Evolutionary conservation across 2,888 invertebrate species (phyloP), one percentile per base, ranked within the genome.

Genomic region (Exocentrus adspersus): DNA sequence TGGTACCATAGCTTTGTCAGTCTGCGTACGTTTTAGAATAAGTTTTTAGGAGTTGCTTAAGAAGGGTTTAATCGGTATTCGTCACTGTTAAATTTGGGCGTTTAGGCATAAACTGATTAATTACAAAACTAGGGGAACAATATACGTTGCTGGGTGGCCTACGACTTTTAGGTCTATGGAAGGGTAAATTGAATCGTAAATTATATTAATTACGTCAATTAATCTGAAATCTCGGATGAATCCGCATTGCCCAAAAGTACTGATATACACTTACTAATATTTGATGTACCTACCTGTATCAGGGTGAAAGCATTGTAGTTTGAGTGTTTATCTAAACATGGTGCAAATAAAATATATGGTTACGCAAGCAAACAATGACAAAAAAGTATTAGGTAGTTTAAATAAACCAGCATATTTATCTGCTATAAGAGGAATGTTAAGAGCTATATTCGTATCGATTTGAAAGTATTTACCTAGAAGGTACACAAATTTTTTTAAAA

Each of bases 81-180:
- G 12, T 37, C n/a, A 37, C 37, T 37, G 37, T 37, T 37, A 37
- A 10, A n/a, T 37, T 37, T 37, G 14, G 37, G 37, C 24, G n/a
- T 37, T 37, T 12, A 37, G 37, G 37, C 37, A 37, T n/a, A 37
- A 37, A n/a, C 37, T 37, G 37, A 37, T 37, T 37, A 37, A 37
- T 37, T 37, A 37, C 37, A 37, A 37, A 37, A 37, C 37, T 37
- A 37, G 37, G 37, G 37, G 37, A 37, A 37, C 37, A 37, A 37
- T 37, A 37, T 37, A 37, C 37, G 14, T 37, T 14, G 37, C 37
- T 37, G 37, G 5, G n/a, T 12, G 37, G 37, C 37, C 37, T 37
- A 37, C 37, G 37, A 37, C 37, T 5, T 37, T 12, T 37, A 37
- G n/a, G 37, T n/a, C n/a, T n/a, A n/a, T n/a, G n/a, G n/a, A n/a